Evolutionary conservation across 2,113 vertebrate species (phyloP), one percentile per base, ranked within the genome.

Genomic region (Hippocampus zosterae): DNA sequence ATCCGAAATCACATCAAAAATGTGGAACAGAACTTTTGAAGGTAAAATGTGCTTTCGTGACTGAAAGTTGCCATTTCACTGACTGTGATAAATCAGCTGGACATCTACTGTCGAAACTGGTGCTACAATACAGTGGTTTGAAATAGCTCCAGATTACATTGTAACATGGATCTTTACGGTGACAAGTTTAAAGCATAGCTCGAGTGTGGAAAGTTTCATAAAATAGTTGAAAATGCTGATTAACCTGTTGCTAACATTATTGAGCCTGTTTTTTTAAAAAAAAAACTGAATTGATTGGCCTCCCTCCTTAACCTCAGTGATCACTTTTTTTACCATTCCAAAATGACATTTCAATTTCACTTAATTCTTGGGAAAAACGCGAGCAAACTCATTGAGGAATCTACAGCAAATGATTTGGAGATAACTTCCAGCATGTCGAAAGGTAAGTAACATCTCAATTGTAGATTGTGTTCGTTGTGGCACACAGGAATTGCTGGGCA

Each of bases 21-120:
- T 97, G 88, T 92, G 96, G 92, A 98, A 99, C 88, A 90, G 93
- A 85, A 98, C 95, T 0, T 98, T 98, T 3, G 96, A 98, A 96
- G 97, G 97, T 99, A 91, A 67, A 68, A 37, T 53, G 40, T 50
- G 59, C 23, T 23, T 52, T 37, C 46, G 53, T 16, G 13, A 65
- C 19, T 9, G n/a, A 57, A 15, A 57, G 25, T 27, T 27, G 23
- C 19, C 46, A 50, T 50, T 50, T 18, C 9, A 11, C 11, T 10
- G 52, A 11, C 21, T 55, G 52, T 50, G 16, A 50, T 50, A 1
- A 50, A 3, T 50, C 6, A 9, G 21, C 52, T n/a, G 9, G 21
- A 9, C 21, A n/a, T 15, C 52, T 53, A 9, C 2, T 23, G 9
- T 9, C 52, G 23, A 53, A 53, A 53, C 21, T 23, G 10, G 52